phyloP scores from a whole-genome alignment of 2,888 invertebrate species.

The Heliconius erato region DNA sequence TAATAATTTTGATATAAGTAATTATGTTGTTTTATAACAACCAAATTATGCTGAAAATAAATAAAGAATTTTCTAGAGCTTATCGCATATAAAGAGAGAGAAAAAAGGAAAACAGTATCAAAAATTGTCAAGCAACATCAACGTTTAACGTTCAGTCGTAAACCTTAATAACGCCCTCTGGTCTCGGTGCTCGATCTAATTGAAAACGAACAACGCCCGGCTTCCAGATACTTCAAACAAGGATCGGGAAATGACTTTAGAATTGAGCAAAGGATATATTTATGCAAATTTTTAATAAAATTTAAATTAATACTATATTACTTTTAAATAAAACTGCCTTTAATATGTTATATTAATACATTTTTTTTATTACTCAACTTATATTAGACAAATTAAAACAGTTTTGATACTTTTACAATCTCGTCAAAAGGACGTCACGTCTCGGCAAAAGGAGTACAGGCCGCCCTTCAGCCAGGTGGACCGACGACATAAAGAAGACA shows the following conservation, averaged over 20 bases:
- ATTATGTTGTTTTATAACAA: neutral
- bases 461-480: no score
- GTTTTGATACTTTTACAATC: no score
- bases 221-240: constrained; percentile 30
- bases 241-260: constrained; percentile 24
- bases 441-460: no score
- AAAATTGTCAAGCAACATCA: constrained; percentile 20
- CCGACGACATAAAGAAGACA: no score
- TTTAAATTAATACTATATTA: neutral
- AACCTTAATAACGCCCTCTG: constrained; percentile 31
- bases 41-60: neutral
- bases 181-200: constrained; percentile 39
- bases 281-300: neutral
- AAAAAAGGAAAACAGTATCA: neutral
- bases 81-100: neutral
- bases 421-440: no score
- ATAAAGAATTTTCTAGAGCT: neutral
- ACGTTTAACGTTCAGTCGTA: constrained; percentile 35
- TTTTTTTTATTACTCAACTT: no score
- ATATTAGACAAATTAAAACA: no score
- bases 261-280: neutral
- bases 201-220: constrained; percentile 30
- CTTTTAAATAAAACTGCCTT: neutral
- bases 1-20: neutral
- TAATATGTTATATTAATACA: neutral